These are phyloP conservation scores for Tridacna crocea DNA, from an alignment of 2,888 invertebrate genomes.

Conservation along the genomic window DNA sequence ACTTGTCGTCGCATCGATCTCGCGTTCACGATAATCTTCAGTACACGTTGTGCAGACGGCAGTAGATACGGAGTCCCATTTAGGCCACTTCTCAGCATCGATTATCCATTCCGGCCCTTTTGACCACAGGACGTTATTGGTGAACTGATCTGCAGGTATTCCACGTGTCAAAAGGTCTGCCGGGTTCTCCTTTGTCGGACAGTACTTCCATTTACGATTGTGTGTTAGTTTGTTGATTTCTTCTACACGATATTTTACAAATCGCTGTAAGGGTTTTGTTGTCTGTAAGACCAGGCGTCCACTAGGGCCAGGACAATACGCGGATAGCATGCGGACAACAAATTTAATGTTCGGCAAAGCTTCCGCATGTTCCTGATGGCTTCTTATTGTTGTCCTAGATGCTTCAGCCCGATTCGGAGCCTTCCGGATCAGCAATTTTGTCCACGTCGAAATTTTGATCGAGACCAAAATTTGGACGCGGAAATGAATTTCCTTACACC, in stretches of 20 bases:
- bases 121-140: conserved; percentile 6
- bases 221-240: conserved; percentile 16
- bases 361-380: no score
- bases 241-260: conserved; percentile 22
- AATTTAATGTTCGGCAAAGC: no score
- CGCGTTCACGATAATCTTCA: neutral
- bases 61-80: conserved; percentile 3
- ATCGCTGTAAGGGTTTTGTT: conserved; percentile 2
- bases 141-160: conserved; percentile 13
- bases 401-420: no score
- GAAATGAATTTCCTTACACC: no score
- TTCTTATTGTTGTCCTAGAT: no score
- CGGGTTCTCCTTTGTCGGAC: conserved; percentile 33
- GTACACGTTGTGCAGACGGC: conserved; percentile 10
- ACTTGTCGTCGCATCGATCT: neutral
- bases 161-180: conserved; percentile 32
- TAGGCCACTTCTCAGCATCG: conserved; percentile 15
- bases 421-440: no score
- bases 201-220: conserved; percentile 21
- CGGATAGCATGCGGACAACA: no score
- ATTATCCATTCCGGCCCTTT: conserved; percentile 23
- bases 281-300: no score
- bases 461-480: no score
- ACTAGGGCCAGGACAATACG: no score
- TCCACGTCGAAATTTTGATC: no score